A percentile compares a stretch with the other conserved stretches of the same genome.
Evolutionary conservation across 2,797 vertebrate genomes (phyloP).

Genomic region (Silurus lanzhouensis): DNA sequence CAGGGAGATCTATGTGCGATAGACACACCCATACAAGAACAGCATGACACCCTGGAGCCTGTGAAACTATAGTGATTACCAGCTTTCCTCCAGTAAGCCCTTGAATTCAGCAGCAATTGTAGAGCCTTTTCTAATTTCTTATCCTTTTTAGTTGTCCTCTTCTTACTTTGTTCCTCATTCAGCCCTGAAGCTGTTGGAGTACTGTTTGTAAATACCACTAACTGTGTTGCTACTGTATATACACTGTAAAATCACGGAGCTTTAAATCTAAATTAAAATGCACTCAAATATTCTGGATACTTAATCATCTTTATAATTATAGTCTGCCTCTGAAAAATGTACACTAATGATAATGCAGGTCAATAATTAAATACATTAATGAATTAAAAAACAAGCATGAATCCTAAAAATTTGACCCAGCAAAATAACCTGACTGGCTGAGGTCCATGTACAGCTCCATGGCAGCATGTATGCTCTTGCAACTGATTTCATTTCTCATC

Average conservation of each 20-base stretch:
- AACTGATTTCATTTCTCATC: constrained; percentile 28
- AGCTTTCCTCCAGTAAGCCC: constrained; percentile 39
- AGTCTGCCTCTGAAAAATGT: neutral
- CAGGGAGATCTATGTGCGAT: constrained; percentile 46
- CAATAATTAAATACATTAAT: neutral
- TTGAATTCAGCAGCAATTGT: constrained; percentile 48
- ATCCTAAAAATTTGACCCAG: constrained; percentile 19
- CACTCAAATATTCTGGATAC: neutral
- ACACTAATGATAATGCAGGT: constrained; percentile 2
- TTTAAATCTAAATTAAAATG: constrained; percentile 10
- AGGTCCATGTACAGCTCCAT: constrained; percentile 5
- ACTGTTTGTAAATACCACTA: constrained; percentile 26
- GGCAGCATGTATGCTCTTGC: constrained; percentile 40
- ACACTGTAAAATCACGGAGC: neutral
- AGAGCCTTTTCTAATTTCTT: constrained; percentile 58
- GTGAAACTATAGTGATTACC: constrained; percentile 41
- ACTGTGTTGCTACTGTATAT: constrained; percentile 4
- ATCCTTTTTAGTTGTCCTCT: constrained; percentile 4
- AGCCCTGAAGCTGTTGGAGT: constrained; percentile 30
- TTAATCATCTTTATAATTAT: constrained; percentile 19
- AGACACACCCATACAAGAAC: constrained; percentile 34
- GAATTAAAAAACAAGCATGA: neutral
- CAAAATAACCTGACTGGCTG: constrained; percentile 11
- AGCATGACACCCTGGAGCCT: constrained; percentile 21
- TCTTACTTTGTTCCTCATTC: constrained; percentile 34